A percentile compares a stretch with the other conserved stretches of the same genome.
phyloP scores from a whole-genome alignment of 2,888 invertebrate genomes.

The Dastarcus helophoroides region DNA sequence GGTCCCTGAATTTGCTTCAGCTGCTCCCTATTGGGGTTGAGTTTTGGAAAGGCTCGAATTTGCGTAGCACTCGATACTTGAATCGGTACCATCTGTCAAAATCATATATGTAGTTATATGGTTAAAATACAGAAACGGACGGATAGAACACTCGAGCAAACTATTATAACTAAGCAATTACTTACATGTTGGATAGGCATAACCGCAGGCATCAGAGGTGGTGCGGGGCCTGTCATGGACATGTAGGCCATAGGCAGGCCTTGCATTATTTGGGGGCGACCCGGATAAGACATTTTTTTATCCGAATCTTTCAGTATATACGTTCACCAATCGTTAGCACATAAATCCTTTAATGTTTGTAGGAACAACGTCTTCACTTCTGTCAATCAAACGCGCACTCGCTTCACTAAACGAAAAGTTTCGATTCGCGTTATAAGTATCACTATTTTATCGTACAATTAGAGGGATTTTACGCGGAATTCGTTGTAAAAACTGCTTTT shows the following conservation, averaged over 20 bases:
- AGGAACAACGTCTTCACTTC: no score
- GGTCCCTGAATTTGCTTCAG: conserved; percentile 54
- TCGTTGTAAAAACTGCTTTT: no score
- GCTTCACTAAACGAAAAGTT: no score
- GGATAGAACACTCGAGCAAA: conserved; percentile 3
- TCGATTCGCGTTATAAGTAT: no score
- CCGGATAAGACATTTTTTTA: conserved; percentile 78
- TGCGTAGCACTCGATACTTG: conserved; percentile 36
- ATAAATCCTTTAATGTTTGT: no score
- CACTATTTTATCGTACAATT: no score
- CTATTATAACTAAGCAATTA: conserved; percentile 16
- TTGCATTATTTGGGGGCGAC: conserved; percentile 68
- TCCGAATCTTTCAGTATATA: no score
- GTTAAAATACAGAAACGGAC: conserved; percentile 1
- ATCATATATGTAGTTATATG: conserved; percentile 11
- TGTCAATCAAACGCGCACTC: no score
- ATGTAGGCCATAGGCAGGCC: conserved; percentile 53
- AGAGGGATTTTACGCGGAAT: no score
- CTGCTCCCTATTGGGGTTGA: conserved; percentile 34
- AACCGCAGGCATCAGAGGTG: conserved; percentile 57
- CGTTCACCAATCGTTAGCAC: no score
- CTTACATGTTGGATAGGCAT: conserved; percentile 68
- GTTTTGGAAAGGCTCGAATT: conserved; percentile 34
- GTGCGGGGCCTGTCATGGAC: conserved; percentile 53
- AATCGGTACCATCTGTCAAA: conserved; percentile 43